Evolutionary conservation across 2,888 invertebrate species (phyloP).

Genomic region (Drosophila acutilabella): DNA sequence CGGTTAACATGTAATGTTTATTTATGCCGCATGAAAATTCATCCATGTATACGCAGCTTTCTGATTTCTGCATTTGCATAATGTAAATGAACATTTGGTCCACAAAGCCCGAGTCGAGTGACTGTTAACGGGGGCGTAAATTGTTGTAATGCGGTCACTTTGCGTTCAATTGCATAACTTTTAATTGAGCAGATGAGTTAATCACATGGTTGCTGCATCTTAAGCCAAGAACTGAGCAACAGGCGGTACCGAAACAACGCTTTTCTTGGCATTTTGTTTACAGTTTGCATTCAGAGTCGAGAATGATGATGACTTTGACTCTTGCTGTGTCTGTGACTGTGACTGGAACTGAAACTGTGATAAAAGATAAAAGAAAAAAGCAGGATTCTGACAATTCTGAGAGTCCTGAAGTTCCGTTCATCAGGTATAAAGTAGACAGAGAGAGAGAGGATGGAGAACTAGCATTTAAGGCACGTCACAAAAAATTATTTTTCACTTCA

Average conservation of each 20-base stretch:
- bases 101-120: constrained; percentile 11
- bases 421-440: constrained; percentile 14
- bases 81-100: constrained; percentile 59
- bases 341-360: constrained; percentile 12
- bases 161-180: constrained; percentile 48
- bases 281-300: constrained; percentile 1
- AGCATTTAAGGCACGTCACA: constrained; percentile 62
- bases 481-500: constrained; percentile 64
- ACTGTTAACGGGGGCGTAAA: constrained; percentile 16
- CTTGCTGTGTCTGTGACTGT: background rate
- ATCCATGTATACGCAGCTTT: constrained; percentile 36
- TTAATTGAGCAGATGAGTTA: constrained; percentile 57
- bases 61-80: constrained; percentile 61
- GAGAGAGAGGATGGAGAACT: constrained; percentile 33
- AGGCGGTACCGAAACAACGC: constrained; percentile 13
- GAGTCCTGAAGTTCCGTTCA: constrained; percentile 12
- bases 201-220: constrained; percentile 32
- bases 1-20: constrained; percentile 69
- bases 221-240: constrained; percentile 4
- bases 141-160: constrained; percentile 26
- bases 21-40: constrained; percentile 61
- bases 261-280: constrained; percentile 21
- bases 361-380: constrained; percentile 20
- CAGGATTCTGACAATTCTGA: constrained; percentile 18
- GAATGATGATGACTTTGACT: constrained; percentile 1